A percentile compares a stretch with the other conserved stretches of the same genome.
phyloP scores from a whole-genome alignment of 2,888 invertebrate species.

The Nymphalis polychloros region DNA sequence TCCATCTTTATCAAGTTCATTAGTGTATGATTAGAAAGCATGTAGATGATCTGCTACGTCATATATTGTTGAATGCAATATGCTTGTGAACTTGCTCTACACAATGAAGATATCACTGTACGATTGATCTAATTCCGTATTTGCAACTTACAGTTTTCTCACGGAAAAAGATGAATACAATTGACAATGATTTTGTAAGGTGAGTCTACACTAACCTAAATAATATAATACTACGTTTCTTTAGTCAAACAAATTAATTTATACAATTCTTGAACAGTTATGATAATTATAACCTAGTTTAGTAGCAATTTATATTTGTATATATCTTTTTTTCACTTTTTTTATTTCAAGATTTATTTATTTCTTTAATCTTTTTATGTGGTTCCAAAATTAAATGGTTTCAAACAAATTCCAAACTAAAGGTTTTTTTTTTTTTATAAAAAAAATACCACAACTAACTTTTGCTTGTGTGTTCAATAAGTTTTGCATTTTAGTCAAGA shows the following conservation, averaged over 20 bases:
- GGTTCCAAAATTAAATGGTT: too few relatives aligned
- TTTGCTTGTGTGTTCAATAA: neutral
- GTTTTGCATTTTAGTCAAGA: neutral
- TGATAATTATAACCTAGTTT: too few relatives aligned
- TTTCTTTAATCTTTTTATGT: too few relatives aligned
- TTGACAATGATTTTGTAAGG: slow-evolving; percentile 26
- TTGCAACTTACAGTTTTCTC: slow-evolving; percentile 35
- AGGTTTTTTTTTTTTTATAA: too few relatives aligned
- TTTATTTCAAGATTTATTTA: too few relatives aligned
- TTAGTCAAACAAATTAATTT: too few relatives aligned
- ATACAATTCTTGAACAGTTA: too few relatives aligned
- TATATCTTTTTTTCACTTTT: too few relatives aligned
- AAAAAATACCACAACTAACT: neutral
- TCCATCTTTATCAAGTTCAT: slow-evolving; percentile 31
- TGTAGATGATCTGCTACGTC: slow-evolving; percentile 30
- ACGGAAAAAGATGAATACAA: slow-evolving; percentile 27
- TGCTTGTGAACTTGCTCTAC: slow-evolving; percentile 33
- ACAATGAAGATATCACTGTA: slow-evolving; percentile 39
- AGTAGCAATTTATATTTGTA: too few relatives aligned
- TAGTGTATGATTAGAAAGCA: slow-evolving; percentile 37
- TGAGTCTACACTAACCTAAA: slow-evolving; percentile 11
- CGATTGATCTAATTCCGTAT: slow-evolving; percentile 56
- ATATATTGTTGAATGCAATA: slow-evolving; percentile 41
- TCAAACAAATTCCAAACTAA: too few relatives aligned
- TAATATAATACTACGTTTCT: neutral